Evolutionary conservation across 2,888 invertebrate genomes (phyloP), one percentile per base, ranked within the genome.

Genomic region (Epistrophella euchroma): DNA sequence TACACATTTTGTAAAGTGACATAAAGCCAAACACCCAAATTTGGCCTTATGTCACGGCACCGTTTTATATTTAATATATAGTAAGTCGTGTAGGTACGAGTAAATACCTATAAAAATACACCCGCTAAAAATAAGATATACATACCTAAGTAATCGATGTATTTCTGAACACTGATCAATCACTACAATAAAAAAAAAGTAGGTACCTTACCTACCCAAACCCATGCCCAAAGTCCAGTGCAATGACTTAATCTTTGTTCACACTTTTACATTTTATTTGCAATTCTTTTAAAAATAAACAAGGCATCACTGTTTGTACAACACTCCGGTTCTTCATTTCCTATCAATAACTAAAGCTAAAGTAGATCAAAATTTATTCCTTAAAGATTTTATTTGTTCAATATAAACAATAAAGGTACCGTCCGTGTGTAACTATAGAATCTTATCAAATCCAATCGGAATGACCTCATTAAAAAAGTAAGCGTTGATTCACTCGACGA

Each of bases 391-490:
- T 68, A 75, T 80, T 80, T 74, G 60, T 68, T 28, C n/a, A 55
- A 17, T 55, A 55, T 15, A 80, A 70, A 80, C 70, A 80, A 52
- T 43, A 28, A n/a, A n/a, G n/a, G n/a, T n/a, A n/a, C n/a, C n/a
- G n/a, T n/a, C n/a, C n/a, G n/a, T n/a, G n/a, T n/a, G n/a, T n/a
- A n/a, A n/a, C n/a, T 43, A 28, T 17, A 10, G 55, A 37, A n/a
- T 50, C 73, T 81, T 81, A 81, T 81, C 80, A 55, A 52, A 15
- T 17, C 19, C 32, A 35, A 25, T 68, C 17, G 17, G 37, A 22
- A 81, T 75, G 80, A 81, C 75, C 80, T 81, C 80, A 81, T 81
- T 75, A 55, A 45, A n/a, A 68, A 68, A 28, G 52, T 11, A 60
- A 25, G 37, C 43, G 5, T n/a, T 32, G n/a, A n/a, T 60, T 37